Evolutionary conservation across 2,888 invertebrate species (phyloP), one percentile per base, ranked within the genome.

Genomic region (Chymomyza caudatula): DNA sequence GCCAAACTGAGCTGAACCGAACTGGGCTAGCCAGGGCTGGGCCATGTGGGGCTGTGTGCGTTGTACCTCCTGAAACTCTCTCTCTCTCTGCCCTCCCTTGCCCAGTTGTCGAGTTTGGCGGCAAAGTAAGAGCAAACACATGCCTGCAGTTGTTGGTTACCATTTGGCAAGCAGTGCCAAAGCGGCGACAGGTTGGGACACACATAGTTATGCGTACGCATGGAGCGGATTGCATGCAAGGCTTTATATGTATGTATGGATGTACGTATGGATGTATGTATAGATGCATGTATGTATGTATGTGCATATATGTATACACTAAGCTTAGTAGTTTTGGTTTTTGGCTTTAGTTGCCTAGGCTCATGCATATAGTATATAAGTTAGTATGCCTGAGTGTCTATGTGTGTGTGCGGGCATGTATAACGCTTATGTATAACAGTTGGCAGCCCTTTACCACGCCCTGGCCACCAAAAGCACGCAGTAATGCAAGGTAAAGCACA

Each of bases 101-200:
- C 17, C 2, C 43, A n/a, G 47, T 59, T 58, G 58, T 43, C 47
- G 58, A 58, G 37, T 37, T 37, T 4, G 37, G 37, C 37, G n/a
- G n/a, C n/a, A n/a, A n/a, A n/a, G n/a, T n/a, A n/a, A n/a, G n/a
- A n/a, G n/a, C n/a, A n/a, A n/a, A 37, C 4, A 37, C 37, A 37
- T 37, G 11, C 37, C 37, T 13, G 47, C 5, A 8, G 47, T 47
- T 47, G 47, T 47, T 47, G n/a, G 47, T 47, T 47, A 8, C 47
- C 17, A 37, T 8, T 37, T 6, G n/a, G 47, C 47, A 47, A 47
- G 47, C 15, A 6, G n/a, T n/a, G 43, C 5, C n/a, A 6, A n/a
- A n/a, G 43, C 43, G 19, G 19, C 47, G 49, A 29, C 52, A 67
- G n/a, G 29, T n/a, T 23, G 1, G 49, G 6, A 20, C 20, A 42